These are phyloP conservation scores for Rhynchomys soricoides DNA, from an alignment of 2,113 vertebrate species.

Conservation along the genomic window DNA sequence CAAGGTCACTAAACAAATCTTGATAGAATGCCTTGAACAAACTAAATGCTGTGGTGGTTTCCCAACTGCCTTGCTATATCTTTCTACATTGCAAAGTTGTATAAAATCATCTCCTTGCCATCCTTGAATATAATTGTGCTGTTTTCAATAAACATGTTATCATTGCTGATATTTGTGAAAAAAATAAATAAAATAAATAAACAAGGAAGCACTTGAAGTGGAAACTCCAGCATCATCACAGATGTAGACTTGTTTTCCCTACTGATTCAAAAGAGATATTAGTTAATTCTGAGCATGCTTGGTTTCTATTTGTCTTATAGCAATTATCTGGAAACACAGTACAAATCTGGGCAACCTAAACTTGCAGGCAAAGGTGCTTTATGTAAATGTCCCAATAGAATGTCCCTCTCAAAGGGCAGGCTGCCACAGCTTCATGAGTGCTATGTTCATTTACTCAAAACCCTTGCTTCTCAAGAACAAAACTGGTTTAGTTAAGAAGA, in stretches of 20 bases:
- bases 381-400: not conserved
- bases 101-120: too few species aligned
- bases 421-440: not conserved
- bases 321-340: not conserved
- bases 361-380: fast-evolving
- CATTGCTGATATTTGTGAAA: not conserved
- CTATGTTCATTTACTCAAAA: not conserved
- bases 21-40: not conserved
- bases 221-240: not conserved
- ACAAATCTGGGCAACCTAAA: fast-evolving
- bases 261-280: not conserved
- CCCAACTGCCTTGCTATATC: not conserved
- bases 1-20: not conserved
- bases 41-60: not conserved
- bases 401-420: too few species aligned
- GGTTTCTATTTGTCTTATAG: not conserved
- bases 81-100: not conserved
- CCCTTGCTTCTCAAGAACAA: not conserved
- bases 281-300: not conserved
- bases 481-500: not conserved
- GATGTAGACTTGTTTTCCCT: not conserved
- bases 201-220: too few species aligned
- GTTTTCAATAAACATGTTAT: not conserved
- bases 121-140: not conserved
- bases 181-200: too few species aligned